Evolutionary conservation across 2,888 invertebrate species (phyloP), one percentile per base, ranked within the genome.

Genomic region (Phaonia tiefii): DNA sequence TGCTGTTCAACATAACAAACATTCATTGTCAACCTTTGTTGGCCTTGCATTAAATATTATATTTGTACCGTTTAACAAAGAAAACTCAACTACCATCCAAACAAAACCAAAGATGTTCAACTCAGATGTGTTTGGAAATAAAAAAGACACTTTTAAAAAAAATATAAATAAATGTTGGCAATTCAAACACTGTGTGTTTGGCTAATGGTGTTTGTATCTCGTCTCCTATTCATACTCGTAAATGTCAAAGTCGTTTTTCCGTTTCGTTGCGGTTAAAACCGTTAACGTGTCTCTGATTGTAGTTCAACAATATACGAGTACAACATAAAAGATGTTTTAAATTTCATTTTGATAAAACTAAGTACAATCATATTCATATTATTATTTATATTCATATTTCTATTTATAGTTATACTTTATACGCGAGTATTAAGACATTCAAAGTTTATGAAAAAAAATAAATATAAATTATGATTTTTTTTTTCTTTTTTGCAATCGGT

Each of bases 21-120:
- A 73, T 75, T 76, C 70, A 65, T 42, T 65, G 63, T 70, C 65
- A 60, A 60, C 26, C 31, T 42, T 56, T 7, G 20, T n/a, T n/a
- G 58, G 31, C 71, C 71, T 60, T 71, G 71, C 58, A 22, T 44
- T 70, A 70, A n/a, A n/a, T 58, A 56, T 54, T 75, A 49, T 49
- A 49, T 49, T 49, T 49, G 49, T 17, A n/a, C n/a, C 8, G 15
- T 49, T 49, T 20, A 49, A 49, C 49, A 20, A 31, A 31, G 31
- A 31, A 31, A 8, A 31, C 3, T 10, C 49, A 20, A 49, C 17
- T 17, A 7, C 49, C 4, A 20, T 17, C 49, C 1, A 10, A 15
- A 49, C 0, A 3, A 17, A 49, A 15, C 46, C n/a, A 49, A 20
- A 49, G 49, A 49, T 49, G 49, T 49, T 20, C 49, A 49, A 49